Conservation (phyloP, 2,797 vertebrate species). For the Brachyrhaphis roseni region DNA sequence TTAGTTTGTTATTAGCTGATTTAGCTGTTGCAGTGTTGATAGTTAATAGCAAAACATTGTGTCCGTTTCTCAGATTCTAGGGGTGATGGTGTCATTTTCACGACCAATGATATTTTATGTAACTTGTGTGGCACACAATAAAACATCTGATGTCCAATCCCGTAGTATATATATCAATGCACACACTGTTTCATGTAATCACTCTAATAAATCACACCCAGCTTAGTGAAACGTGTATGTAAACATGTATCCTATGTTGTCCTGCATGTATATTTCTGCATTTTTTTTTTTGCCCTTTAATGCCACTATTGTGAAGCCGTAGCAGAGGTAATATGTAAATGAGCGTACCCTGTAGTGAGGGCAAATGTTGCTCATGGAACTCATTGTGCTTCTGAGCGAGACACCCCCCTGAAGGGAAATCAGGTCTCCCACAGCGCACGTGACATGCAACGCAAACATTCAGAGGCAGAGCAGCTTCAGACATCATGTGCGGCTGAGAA, state of each 20-base stretch:
- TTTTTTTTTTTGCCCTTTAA: neutral
- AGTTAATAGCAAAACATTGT: no score
- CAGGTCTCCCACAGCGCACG: neutral
- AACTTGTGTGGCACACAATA: no score
- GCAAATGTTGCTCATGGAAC: constrained; percentile 40
- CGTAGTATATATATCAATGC: no score
- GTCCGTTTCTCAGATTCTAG: no score
- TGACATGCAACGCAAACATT: neutral
- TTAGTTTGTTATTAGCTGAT: no score
- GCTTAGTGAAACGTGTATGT: neutral
- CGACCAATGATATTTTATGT: no score
- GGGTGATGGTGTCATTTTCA: no score
- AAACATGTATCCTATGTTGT: neutral
- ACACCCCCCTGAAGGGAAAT: constrained; percentile 2
- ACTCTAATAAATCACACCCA: neutral
- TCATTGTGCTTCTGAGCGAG: constrained; percentile 29
- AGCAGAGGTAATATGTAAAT: constrained; percentile 7
- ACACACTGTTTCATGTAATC: no score
- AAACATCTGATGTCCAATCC: no score
- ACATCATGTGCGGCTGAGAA: neutral
- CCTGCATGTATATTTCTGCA: neutral
- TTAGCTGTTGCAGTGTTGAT: no score
- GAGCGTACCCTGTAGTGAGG: constrained; percentile 19
- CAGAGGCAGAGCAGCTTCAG: neutral
- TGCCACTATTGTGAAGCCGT: neutral